Percentiles rank a stretch among this genome's conserved stretches.
Conservation (phyloP, 2,888 invertebrate genomes). For the Idaea straminata region DNA sequence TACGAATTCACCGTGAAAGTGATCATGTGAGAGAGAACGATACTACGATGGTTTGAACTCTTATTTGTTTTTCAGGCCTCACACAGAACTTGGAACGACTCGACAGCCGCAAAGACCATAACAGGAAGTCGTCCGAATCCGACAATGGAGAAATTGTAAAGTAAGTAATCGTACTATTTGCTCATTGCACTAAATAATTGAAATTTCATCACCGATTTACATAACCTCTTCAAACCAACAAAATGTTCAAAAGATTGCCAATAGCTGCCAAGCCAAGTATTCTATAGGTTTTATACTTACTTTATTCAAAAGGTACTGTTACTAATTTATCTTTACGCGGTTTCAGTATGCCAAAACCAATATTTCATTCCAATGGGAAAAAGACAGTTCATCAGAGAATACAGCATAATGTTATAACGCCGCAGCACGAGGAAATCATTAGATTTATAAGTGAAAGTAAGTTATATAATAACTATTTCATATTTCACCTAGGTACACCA, state of each 20-base stretch:
- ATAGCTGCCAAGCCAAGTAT: conserved; percentile 9
- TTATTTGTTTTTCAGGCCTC: conserved; percentile 80
- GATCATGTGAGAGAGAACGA: conserved; percentile 35
- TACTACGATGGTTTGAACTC: conserved; percentile 41
- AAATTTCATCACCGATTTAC: conserved; percentile 73
- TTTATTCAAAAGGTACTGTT: background rate
- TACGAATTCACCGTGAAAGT: conserved; percentile 18
- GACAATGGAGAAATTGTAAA: conserved; percentile 84
- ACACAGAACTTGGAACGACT: conserved; percentile 90
- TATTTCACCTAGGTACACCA: background rate
- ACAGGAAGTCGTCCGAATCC: conserved; percentile 83
- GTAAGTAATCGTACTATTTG: conserved; percentile 64
- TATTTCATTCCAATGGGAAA: conserved; percentile 87
- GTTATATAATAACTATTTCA: conserved; percentile 41
- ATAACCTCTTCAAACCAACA: conserved; percentile 60
- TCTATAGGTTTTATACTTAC: conserved; percentile 6
- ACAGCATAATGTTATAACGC: conserved; percentile 82
- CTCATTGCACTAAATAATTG: conserved; percentile 38
- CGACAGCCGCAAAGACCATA: conserved; percentile 86
- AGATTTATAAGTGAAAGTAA: conserved; percentile 93
- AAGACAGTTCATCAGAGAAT: conserved; percentile 81
- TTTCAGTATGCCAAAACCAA: conserved; percentile 89
- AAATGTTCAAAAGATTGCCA: conserved; percentile 22
- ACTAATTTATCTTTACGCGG: conserved; percentile 27
- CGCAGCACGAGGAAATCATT: conserved; percentile 93